Base-by-base conservation (phyloP, 2,797 vertebrate genomes). In the Neoniphon sammara region DNA sequence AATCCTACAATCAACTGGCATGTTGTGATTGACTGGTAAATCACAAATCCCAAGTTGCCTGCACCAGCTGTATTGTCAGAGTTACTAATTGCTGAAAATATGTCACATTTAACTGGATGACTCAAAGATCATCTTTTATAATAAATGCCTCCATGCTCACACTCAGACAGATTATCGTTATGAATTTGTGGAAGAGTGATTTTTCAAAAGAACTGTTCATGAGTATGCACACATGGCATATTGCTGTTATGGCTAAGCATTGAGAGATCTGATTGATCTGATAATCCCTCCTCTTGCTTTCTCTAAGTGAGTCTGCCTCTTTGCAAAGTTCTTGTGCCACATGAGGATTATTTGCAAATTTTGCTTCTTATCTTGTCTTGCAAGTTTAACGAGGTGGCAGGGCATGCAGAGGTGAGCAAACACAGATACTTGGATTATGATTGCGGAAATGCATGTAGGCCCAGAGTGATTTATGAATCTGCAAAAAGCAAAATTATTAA, bases 191-290 rank as follows among this genome's bases (percentile, higher is more conserved):
- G 61, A 62, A 61, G 54, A 89, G 83, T 85, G 75, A 84, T 73
- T 84, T 80, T 83, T 79, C 74, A 47, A 67, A 77, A 73, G 69
- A 56, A 14, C 68, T 66, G 44, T 59, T 73, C 81, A 80, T 44
- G 39, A 76, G 36, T 73, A 82, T 74, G 68, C 55, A 75, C 57
- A 66, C 25, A 42, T 73, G 73, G 75, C 66, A 82, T 76, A 73
- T 61, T 84, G 72, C 75, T 80, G 11, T 70, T 82, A 86, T 81
- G 85, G 78, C 75, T 83, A 73, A 66, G 56, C 4, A 15, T 62
- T 64, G 25, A 61, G 74, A 87, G 76, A 88, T 89, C 75, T 86
- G 85, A 82, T 87, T 82, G 73, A 82, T 82, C 74, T 81, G 81
- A 88, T 81, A 79, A 81, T 83, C 78, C 63, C 65, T 69, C 63